Conservation (phyloP, 1,140 invertebrate species). For the Philaenus spumarius region DNA sequence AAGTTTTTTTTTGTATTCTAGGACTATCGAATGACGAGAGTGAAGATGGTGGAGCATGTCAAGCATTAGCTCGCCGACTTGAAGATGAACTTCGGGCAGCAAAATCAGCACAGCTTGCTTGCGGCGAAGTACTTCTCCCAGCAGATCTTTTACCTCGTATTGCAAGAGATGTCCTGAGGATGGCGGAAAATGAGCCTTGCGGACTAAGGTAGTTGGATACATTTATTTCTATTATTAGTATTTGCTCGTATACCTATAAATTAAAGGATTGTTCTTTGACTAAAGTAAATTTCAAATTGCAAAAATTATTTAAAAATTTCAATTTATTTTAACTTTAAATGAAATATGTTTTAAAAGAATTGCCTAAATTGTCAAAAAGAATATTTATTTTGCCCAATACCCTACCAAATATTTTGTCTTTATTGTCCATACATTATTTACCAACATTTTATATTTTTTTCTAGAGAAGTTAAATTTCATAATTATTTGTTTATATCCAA, state of each 20-base stretch:
- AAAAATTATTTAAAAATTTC: no score
- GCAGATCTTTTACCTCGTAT: constrained; percentile 67
- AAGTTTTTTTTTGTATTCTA: no score
- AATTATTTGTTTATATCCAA: not conserved
- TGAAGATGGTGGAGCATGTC: constrained; percentile 21
- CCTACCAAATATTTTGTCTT: no score
- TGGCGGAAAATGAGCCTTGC: constrained; percentile 79
- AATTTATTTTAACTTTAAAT: no score
- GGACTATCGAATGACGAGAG: constrained; percentile 5
- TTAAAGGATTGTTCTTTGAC: no score
- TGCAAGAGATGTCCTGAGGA: constrained; percentile 63
- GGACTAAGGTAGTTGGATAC: constrained; percentile 53
- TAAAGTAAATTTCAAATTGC: no score
- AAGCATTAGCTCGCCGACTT: constrained; percentile 50
- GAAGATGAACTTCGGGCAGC: constrained; percentile 68
- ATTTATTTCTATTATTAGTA: no score
- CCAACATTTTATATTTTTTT: not conserved
- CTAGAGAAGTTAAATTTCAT: not conserved
- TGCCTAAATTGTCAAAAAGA: no score
- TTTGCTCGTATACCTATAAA: no score
- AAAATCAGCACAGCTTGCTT: constrained; percentile 65
- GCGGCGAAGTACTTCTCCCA: constrained; percentile 73
- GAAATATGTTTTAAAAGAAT: no score
- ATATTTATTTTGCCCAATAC: no score
- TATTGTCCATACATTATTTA: no score